These are phyloP conservation scores for Gila robusta DNA, from an alignment of 2,797 vertebrate genomes.

Conservation along the genomic window DNA sequence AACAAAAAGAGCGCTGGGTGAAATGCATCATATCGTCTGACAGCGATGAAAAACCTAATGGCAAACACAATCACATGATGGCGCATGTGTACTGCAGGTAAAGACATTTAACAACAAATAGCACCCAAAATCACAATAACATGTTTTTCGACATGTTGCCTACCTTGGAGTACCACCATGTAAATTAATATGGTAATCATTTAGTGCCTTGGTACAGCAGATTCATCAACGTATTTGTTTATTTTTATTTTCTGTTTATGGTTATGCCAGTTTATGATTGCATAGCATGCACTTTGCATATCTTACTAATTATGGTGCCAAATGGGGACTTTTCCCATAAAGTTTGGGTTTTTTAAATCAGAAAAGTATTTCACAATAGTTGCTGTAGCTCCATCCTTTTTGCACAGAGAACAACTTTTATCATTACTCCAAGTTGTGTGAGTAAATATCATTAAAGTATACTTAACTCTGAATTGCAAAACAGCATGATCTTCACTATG, in stretches of 20 bases:
- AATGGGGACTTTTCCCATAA: not conserved
- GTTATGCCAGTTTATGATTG: not conserved
- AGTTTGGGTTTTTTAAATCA: not conserved
- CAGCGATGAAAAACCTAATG: not conserved
- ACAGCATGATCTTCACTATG: not conserved
- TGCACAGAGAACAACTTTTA: not conserved
- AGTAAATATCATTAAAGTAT: not conserved
- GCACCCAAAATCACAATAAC: not conserved
- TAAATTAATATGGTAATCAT: not conserved
- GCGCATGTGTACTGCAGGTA: not conserved
- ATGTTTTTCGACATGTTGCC: not conserved
- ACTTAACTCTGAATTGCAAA: not conserved
- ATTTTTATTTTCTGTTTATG: not conserved
- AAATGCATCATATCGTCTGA: not conserved
- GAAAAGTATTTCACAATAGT: not conserved
- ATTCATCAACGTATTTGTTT: not conserved
- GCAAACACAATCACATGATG: not conserved
- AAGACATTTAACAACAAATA: not conserved
- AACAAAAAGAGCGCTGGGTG: not conserved
- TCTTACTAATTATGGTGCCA: not conserved
- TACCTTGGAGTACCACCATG: not conserved
- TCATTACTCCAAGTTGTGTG: not conserved
- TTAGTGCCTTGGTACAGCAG: not conserved
- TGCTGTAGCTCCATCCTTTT: not conserved
- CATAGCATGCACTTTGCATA: not conserved